Evolutionary conservation across 2,888 invertebrate genomes (phyloP), one percentile per base, ranked within the genome.

Genomic region (Esperia sulphurella): DNA sequence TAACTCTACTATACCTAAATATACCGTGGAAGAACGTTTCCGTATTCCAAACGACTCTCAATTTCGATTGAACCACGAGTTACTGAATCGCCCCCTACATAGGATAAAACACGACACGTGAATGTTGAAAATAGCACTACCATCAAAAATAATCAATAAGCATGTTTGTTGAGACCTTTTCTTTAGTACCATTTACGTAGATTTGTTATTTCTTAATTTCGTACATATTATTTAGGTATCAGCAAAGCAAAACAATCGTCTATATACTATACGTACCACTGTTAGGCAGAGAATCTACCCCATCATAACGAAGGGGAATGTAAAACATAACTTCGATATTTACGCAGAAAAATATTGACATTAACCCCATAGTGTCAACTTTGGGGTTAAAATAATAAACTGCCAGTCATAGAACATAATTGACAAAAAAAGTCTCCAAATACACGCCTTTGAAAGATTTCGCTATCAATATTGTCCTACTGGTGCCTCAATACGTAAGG

Each of bases 331-430:
- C 21, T 21, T 21, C 21, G 5, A 21, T 21, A 5, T 21, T 21
- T 3, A 21, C 21, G 5, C 2, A 21, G 21, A 3, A 21, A 21
- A 21, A 21, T 42, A 30, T 14, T 30, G 58, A 64, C 62, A 30
- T 14, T 30, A 59, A 64, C 62, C 55, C 55, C 54, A 55, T 50
- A 52, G 54, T 40, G 9, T 63, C 69, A 70, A 65, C 57, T 4
- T 65, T 65, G n/a, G n/a, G n/a, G n/a, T n/a, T n/a, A n/a, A n/a
- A n/a, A n/a, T n/a, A n/a, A n/a, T n/a, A n/a, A n/a, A n/a, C n/a
- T n/a, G n/a, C 63, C 55, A 62, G 62, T 70, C 71, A 73, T 73
- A 74, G 71, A 68, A 74, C 65, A 63, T 73, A 77, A 75, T 75
- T 70, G 76, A 70, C 69, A 65, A 65, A 65, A 57, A 5, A 21